Evolutionary conservation across 2,888 invertebrate genomes (phyloP).

Genomic region (Molorchus minor): DNA sequence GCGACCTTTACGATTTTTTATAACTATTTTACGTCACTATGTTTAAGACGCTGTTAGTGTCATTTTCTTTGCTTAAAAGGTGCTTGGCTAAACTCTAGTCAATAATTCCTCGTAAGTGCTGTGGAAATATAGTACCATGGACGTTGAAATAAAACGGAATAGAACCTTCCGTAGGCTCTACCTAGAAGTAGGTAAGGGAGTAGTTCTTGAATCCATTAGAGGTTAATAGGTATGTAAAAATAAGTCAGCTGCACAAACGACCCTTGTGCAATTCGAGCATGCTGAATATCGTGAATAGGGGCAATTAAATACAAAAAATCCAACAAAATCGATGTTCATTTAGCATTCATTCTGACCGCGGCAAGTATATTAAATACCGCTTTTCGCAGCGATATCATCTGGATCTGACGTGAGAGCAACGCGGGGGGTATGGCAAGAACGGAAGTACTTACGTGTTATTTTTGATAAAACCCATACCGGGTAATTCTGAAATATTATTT

Average conservation of each 20-base stretch:
- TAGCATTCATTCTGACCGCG: conserved; percentile 43
- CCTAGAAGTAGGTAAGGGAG: too few relatives aligned
- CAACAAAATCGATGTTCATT: conserved; percentile 42
- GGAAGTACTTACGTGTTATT: conserved; percentile 48
- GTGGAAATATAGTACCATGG: too few relatives aligned
- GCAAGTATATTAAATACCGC: conserved; percentile 44
- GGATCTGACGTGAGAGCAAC: conserved; percentile 45
- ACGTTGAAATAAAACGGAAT: too few relatives aligned
- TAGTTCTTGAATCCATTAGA: too few relatives aligned
- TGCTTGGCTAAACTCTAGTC: too few relatives aligned
- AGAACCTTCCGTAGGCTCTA: too few relatives aligned
- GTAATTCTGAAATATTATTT: conserved; percentile 43
- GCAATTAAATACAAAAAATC: conserved; percentile 35
- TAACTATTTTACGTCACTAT: too few relatives aligned
- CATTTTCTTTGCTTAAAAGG: too few relatives aligned
- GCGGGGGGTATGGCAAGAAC: conserved; percentile 33
- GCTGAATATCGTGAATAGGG: conserved; percentile 34
- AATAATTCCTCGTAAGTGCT: too few relatives aligned
- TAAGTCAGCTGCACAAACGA: conserved; percentile 21
- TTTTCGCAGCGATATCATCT: conserved; percentile 46
- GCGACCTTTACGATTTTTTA: too few relatives aligned
- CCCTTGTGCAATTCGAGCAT: conserved; percentile 39
- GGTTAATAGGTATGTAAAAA: conserved; percentile 28
- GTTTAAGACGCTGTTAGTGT: too few relatives aligned
- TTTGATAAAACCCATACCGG: conserved; percentile 40